These are phyloP conservation scores for Drosophila burlai DNA, from an alignment of 1,140 invertebrate species.

Conservation along the genomic window DNA sequence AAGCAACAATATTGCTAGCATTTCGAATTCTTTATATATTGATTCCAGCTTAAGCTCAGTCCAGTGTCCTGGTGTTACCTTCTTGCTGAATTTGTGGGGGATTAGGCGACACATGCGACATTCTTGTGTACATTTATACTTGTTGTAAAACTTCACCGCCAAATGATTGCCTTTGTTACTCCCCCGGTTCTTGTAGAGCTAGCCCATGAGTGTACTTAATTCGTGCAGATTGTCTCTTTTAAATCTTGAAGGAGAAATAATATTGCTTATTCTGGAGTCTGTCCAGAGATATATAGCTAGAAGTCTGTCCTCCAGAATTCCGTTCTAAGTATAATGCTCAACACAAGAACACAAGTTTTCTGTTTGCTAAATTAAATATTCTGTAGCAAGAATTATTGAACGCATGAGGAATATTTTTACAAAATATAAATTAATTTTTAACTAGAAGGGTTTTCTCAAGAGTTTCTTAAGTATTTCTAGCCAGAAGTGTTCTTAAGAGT, in stretches of 20 bases:
- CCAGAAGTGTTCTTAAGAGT: no score
- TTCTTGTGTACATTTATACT: conserved; percentile 14
- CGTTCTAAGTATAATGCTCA: no score
- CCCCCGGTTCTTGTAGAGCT: conserved; percentile 3
- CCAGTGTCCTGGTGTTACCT: neutral
- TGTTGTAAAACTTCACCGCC: conserved; percentile 12
- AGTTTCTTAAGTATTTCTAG: no score
- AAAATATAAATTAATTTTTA: no score
- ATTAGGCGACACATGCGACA: conserved; percentile 1
- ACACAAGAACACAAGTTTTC: no score
- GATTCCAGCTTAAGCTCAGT: neutral
- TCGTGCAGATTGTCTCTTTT: neutral
- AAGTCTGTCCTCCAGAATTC: neutral
- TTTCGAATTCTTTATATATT: neutral
- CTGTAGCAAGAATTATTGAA: no score
- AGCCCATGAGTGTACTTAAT: neutral
- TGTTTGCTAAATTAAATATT: no score
- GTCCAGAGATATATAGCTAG: neutral
- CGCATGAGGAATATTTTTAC: no score
- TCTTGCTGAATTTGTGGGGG: neutral
- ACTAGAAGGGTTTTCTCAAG: no score
- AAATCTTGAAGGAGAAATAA: no score
- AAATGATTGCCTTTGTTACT: conserved; percentile 5
- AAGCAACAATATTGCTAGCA: no score
- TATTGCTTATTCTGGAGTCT: no score